Base-by-base conservation (phyloP, 2,113 vertebrate genomes). In the Odocoileus hemionus region DNA sequence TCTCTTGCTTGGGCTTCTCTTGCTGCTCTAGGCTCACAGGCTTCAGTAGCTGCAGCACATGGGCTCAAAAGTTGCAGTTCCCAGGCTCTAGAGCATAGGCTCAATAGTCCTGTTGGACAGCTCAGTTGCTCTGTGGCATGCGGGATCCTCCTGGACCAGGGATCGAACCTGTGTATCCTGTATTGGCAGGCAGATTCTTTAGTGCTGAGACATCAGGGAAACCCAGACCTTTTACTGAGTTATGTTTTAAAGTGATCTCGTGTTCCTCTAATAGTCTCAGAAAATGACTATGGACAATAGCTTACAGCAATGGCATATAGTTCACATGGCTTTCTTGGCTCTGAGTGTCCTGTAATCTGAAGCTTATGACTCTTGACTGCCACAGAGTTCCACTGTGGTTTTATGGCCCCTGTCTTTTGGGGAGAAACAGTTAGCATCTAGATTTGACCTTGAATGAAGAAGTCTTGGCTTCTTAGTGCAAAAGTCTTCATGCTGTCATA, bases 191-290 rank as follows among this genome's bases (percentile, higher is more conserved):
- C 67, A 70, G 36, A 39, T 39, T 74, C 67, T 39, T 74, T 39
- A 74, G n/a, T n/a, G 23, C 67, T 39, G 36, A 74, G 67, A 74
- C 10, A 36, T 21, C 67, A 74, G 67, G 67, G 67, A 74, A 13
- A 74, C 21, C 74, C 43, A 1, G 76, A 78, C 43, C 67, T 61
- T 82, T 92, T 92, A 55, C 54, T 85, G 84, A 97, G 64, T 74
- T 67, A 5, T 61, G 2, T 55, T 96, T 96, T 96, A 47, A 96
- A 95, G 61, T 23, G 28, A 52, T 74, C 57, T 30, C 17, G 39
- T 94, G 30, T 93, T 90, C 39, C 83, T 93, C n/a, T 85, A 84
- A 89, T 64, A 85, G 58, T 95, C 85, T 95, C 84, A 93, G 94
- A 67, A 94, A 94, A 94, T 80, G 90, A 80, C 74, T 85, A 6